These are phyloP conservation scores for Oscheius onirici DNA, from an alignment of 2,888 invertebrate species.

Conservation along the genomic window DNA sequence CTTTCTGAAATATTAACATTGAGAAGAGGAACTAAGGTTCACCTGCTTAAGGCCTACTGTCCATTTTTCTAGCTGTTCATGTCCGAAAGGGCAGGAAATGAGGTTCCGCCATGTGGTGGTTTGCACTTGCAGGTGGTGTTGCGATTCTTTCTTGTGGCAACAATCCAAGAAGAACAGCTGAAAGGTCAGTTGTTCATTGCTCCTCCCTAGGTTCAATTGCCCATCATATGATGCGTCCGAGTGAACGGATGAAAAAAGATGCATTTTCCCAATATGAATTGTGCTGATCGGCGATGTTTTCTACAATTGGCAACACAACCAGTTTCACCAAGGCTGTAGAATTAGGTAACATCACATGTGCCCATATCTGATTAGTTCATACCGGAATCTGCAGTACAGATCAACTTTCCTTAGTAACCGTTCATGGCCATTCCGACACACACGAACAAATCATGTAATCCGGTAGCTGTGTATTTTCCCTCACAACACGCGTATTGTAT, in stretches of 20 bases:
- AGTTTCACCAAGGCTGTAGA: background rate
- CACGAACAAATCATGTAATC: too few species aligned
- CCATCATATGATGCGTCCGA: constrained; percentile 3
- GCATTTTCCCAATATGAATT: background rate
- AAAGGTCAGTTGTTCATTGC: constrained; percentile 2
- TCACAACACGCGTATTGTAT: too few species aligned
- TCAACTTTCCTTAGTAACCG: background rate
- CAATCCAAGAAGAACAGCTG: too few species aligned
- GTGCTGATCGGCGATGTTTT: background rate
- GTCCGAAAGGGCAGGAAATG: too few species aligned
- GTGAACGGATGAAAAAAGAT: background rate
- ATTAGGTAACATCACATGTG: constrained; percentile 4
- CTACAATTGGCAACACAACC: constrained; percentile 3
- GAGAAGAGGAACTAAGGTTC: too few species aligned
- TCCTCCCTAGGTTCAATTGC: background rate
- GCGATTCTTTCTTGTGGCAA: too few species aligned
- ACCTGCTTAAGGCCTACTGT: too few species aligned
- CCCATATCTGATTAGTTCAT: background rate
- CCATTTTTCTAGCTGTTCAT: too few species aligned
- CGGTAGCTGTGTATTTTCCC: too few species aligned
- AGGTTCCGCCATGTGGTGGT: too few species aligned
- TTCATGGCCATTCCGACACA: background rate
- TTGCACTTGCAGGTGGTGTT: too few species aligned
- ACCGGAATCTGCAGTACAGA: background rate
- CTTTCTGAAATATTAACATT: too few species aligned